Evolutionary conservation across 2,113 vertebrate species (phyloP).

Genomic region (Calidris pygmaea): DNA sequence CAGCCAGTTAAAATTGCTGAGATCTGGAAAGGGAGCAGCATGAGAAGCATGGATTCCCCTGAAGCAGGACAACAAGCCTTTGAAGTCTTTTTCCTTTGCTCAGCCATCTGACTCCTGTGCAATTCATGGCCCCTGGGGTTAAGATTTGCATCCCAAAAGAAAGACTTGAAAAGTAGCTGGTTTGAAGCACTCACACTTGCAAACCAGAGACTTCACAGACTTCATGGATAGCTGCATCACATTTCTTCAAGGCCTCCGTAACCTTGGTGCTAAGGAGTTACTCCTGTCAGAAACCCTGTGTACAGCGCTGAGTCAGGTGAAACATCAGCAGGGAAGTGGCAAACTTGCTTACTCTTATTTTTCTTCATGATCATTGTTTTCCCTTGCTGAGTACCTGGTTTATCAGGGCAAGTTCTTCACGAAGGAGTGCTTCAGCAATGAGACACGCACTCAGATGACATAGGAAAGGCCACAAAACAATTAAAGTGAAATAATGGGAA

Average conservation of each 20-base stretch:
- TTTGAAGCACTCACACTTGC: neutral
- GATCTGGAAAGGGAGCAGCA: slow-evolving; percentile 15
- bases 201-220: neutral
- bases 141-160: slow-evolving; percentile 63
- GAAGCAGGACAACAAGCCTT: slow-evolving; percentile 47
- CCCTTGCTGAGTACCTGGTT: neutral
- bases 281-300: neutral
- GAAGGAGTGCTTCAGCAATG: neutral
- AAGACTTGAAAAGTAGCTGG: slow-evolving; percentile 44
- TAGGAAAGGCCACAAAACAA: neutral
- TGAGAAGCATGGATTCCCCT: slow-evolving; percentile 13
- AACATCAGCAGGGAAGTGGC: slow-evolving; percentile 10
- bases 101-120: slow-evolving; percentile 22
- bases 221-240: neutral
- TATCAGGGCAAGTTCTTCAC: neutral
- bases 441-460: neutral
- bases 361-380: neutral
- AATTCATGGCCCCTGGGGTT: neutral
- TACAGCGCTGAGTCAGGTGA: neutral
- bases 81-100: slow-evolving; percentile 59
- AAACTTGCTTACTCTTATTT: slow-evolving; percentile 24
- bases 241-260: neutral
- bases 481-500: neutral
- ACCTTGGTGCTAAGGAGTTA: slow-evolving; percentile 6
- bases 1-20: slow-evolving; percentile 47